Evolutionary conservation across 2,113 vertebrate species (phyloP), one percentile per base, ranked within the genome.

Genomic region (Steatornis caripensis): DNA sequence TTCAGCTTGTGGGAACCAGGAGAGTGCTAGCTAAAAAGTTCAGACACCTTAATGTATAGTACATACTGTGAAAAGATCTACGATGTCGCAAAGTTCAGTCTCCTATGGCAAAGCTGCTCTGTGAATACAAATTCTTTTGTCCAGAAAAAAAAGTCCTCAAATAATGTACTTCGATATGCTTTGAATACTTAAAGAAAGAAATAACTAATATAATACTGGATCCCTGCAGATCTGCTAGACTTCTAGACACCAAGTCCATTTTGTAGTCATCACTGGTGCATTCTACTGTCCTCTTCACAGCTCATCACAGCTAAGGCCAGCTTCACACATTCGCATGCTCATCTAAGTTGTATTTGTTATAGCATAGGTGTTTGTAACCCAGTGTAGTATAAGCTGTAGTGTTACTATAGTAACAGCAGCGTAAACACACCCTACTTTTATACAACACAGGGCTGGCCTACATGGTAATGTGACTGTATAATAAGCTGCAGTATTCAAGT

Each of bases 401-500:
- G 85, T 62, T 83, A 82, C 61, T 95, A 65, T 5, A 93, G 89
- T 87, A 93, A 91, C 87, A 88, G 78, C 45, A 76, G 81, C 0
- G 0, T 41, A 95, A 95, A 95, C 91, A 93, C 86, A 84, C 81
- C 93, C 93, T 95, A 85, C 75, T 93, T 95, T 37, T 76, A 57
- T 54, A 36, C 37, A 48, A 26, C 77, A 45, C 11, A 19, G 54
- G 84, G 61, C 53, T 79, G 89, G 65, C 45, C 84, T n/a, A 37
- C 34, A 0, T 17, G 19, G 75, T 36, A 87, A 58, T 4, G 12
- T 51, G 69, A 68, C 43, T 60, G 66, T 12, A 39, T 49, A 85
- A 89, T 21, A 26, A 82, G 46, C 76, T 71, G 69, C 39, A 91
- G 65, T 41, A n/a, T 82, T 55, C 77, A 64, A 30, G 39, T 34